These are phyloP conservation scores for Sycobia sp. DNA, from an alignment of 1,140 invertebrate species.

Conservation along the genomic window DNA sequence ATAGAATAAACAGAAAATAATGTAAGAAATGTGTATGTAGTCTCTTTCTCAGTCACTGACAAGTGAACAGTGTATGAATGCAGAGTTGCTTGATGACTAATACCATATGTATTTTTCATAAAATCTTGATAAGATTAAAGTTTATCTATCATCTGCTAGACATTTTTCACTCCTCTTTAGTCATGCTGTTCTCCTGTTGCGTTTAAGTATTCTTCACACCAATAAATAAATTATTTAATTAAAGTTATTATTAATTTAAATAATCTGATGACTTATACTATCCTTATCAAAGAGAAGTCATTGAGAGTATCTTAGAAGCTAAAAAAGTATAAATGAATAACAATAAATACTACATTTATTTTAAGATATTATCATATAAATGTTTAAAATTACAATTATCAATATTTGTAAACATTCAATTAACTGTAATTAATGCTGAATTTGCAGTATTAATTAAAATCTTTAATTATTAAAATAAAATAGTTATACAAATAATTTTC, in stretches of 20 bases:
- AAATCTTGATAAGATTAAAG: slow-evolving; percentile 29
- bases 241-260: slow-evolving; percentile 6
- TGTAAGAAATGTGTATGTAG: not conserved
- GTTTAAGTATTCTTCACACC: slow-evolving; percentile 17
- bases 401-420: not conserved
- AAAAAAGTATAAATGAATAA: not conserved
- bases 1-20: not conserved
- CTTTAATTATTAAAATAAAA: not conserved
- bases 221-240: slow-evolving; percentile 10
- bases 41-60: not conserved
- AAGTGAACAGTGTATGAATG: slow-evolving; percentile 10
- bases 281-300: not conserved
- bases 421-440: no score
- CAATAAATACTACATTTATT: not conserved
- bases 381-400: not conserved
- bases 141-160: slow-evolving; percentile 29
- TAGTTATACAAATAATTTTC: not conserved
- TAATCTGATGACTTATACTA: not conserved
- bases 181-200: slow-evolving; percentile 24
- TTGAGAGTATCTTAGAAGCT: no score
- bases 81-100: slow-evolving; percentile 23
- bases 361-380: not conserved
- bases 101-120: slow-evolving; percentile 8
- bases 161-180: not conserved
- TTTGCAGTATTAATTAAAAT: not conserved